phyloP scores from a whole-genome alignment of 2,797 vertebrate species.

The Avahi laniger region DNA sequence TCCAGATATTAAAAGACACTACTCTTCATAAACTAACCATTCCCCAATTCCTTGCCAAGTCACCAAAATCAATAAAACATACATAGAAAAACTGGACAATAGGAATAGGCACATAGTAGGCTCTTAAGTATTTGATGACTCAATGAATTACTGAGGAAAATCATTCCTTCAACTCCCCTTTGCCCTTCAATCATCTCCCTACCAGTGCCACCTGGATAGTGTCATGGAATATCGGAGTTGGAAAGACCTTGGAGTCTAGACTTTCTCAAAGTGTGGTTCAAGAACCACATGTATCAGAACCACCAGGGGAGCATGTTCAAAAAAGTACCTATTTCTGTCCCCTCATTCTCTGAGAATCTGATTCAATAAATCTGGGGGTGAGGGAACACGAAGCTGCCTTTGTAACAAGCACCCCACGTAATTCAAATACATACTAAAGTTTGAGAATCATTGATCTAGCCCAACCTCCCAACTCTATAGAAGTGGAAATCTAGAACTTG shows the following conservation, averaged over 20 bases:
- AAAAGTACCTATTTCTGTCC: slow-evolving; percentile 10
- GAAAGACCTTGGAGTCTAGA: not conserved
- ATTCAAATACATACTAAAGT: slow-evolving; percentile 20
- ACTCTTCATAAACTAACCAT: not conserved
- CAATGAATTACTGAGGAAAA: not conserved
- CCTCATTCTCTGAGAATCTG: not conserved
- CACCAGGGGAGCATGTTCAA: slow-evolving; percentile 21
- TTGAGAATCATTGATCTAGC: slow-evolving; percentile 20
- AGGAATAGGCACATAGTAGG: not conserved
- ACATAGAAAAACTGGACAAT: not conserved
- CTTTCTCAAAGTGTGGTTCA: slow-evolving; percentile 14
- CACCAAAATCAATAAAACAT: slow-evolving; percentile 37
- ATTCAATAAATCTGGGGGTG: slow-evolving; percentile 25
- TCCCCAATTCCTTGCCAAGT: slow-evolving; percentile 1
- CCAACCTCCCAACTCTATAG: not conserved
- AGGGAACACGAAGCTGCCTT: not conserved
- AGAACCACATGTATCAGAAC: slow-evolving; percentile 34
- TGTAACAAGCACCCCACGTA: slow-evolving; percentile 21
- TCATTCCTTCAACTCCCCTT: slow-evolving; percentile 7
- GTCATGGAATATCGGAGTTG: not conserved
- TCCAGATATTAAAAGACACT: not conserved
- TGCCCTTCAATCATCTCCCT: not conserved
- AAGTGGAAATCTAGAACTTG: not conserved
- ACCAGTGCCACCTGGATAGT: not conserved
- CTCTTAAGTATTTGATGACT: slow-evolving; percentile 32